Base-by-base conservation (phyloP, 2,888 invertebrate genomes). In the Drosophila mulleri region DNA sequence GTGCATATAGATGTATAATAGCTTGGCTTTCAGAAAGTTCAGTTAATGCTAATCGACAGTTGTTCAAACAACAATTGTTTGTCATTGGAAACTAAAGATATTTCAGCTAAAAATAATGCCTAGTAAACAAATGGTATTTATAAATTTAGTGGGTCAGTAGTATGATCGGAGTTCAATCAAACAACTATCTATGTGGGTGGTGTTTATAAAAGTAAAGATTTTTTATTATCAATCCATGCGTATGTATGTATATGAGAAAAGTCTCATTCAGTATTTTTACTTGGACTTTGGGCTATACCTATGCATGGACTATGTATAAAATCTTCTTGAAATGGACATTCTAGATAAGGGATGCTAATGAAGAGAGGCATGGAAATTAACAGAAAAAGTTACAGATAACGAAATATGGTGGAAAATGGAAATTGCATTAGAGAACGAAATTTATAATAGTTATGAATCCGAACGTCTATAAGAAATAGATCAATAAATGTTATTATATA, bases 61-160 rank as follows among this genome's bases (percentile, higher is more conserved):
- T 73, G 63, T 59, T 41, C 29, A 48, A 61, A 47, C 50, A 60
- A 20, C n/a, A 12, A 50, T 58, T 72, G 52, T 56, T 45, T 70
- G 47, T 66, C 35, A 76, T 35, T 47, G 14, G 29, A 71, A 20
- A 56, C 45, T 35, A 32, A 14, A 16, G 3, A 42, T 12, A 50
- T 54, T 14, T 29, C 1, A 20, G 37, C n/a, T 32, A 12, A 16
- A 18, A 18, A 48, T 29, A 42, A 59, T 69, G 52, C 29, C 45
- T 2, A 23, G 7, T 59, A 65, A 69, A 50, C 53, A 74, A 60
- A 44, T 58, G n/a, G 1, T 29, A 23, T 67, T 45, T 16, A 20
- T 16, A n/a, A 57, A 47, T 20, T 58, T 48, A 68, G 35, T 54
- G 29, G 48, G 58, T 68, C 48, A 63, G 47, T 11, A 60, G 16